Evolutionary conservation across 2,888 invertebrate genomes (phyloP).

Genomic region (Chorisops tibialis): DNA sequence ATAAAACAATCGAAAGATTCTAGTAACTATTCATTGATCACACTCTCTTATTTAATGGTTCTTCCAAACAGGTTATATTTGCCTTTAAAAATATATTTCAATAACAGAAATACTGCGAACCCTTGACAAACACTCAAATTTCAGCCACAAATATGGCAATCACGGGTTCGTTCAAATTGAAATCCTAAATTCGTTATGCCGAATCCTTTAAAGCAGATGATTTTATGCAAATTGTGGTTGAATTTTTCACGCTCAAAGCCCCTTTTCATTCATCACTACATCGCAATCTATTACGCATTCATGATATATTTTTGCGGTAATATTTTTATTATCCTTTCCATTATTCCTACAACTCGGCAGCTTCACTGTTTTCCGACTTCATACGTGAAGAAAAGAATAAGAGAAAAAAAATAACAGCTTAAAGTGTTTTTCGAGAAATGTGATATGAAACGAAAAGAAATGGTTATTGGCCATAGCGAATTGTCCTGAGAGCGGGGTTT

Average conservation of each 20-base stretch:
- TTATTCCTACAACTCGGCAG: background rate
- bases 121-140: too few relatives aligned
- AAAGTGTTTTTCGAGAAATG: conserved; percentile 1
- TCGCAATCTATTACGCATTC: conserved; percentile 5
- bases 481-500: background rate
- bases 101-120: too few relatives aligned
- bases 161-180: background rate
- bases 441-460: background rate
- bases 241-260: conserved; percentile 5
- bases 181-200: background rate
- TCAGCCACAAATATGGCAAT: too few relatives aligned
- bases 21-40: too few relatives aligned
- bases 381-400: too few relatives aligned
- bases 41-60: too few relatives aligned
- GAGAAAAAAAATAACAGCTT: too few relatives aligned
- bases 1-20: too few relatives aligned
- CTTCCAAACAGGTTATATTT: too few relatives aligned
- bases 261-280: background rate
- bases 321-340: conserved; percentile 11
- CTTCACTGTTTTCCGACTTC: too few relatives aligned
- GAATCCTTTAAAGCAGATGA: background rate
- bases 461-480: conserved; percentile 15
- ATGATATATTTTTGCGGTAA: conserved; percentile 18
- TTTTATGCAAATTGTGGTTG: conserved; percentile 19
- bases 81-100: too few relatives aligned